These are phyloP conservation scores for Argyra leucocephala DNA, from an alignment of 2,888 invertebrate species.

Conservation along the genomic window DNA sequence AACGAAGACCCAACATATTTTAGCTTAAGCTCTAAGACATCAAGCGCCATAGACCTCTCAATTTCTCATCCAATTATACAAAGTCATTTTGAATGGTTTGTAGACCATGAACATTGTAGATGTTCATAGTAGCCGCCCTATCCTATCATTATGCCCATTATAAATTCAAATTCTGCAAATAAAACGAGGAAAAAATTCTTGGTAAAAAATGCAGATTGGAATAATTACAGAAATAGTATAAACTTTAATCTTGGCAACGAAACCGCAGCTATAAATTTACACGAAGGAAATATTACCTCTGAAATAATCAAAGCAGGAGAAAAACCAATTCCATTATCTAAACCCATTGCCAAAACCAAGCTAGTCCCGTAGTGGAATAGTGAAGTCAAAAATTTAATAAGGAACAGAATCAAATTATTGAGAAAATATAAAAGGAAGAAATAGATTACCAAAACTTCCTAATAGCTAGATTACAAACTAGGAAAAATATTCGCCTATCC, in stretches of 20 bases:
- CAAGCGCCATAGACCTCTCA: constrained; percentile 10
- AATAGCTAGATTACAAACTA: constrained; percentile 9
- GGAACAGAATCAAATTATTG: neutral
- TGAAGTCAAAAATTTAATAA: neutral
- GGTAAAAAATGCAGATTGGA: neutral
- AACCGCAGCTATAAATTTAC: neutral
- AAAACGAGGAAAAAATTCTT: neutral
- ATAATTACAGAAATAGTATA: neutral
- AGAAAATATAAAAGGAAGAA: constrained; percentile 11
- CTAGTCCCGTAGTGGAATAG: constrained; percentile 5
- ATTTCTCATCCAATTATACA: constrained; percentile 6
- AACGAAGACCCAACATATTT: constrained; percentile 12
- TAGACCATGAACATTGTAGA: constrained; percentile 12
- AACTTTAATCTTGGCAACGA: neutral
- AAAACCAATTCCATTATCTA: neutral
- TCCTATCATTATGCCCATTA: constrained; percentile 9
- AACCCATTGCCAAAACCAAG: neutral
- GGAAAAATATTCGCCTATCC: neutral
- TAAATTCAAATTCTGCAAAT: neutral
- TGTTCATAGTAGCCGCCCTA: constrained; percentile 14
- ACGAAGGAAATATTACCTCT: neutral
- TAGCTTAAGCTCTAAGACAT: constrained; percentile 4
- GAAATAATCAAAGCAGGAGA: neutral
- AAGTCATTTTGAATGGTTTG: constrained; percentile 12
- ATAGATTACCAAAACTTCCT: constrained; percentile 8